Percentiles rank a stretch among this genome's conserved stretches.
These are phyloP conservation scores for Amblyopsis hoosieri DNA, from an alignment of 2,797 vertebrate genomes.

Conservation along the genomic window DNA sequence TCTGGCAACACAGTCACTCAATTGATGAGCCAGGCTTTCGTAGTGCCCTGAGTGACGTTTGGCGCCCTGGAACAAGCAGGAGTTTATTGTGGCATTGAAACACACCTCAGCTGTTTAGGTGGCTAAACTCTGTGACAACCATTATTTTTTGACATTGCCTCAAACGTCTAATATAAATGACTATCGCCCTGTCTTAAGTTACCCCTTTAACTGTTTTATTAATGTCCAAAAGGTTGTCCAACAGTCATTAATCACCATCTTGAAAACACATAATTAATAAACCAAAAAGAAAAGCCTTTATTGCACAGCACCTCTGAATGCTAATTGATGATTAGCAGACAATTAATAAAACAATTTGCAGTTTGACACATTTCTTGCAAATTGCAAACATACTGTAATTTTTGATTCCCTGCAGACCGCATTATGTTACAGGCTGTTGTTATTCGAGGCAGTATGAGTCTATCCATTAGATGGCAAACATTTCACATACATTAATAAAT, in stretches of 20 bases:
- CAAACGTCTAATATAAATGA: too few relatives aligned
- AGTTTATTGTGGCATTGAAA: too few relatives aligned
- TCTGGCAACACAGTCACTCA: background rate
- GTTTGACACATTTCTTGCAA: constrained; percentile 33
- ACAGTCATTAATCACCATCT: too few relatives aligned
- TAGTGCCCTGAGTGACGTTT: too few relatives aligned
- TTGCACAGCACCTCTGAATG: constrained; percentile 60
- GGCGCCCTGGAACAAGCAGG: too few relatives aligned
- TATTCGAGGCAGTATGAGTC: constrained; percentile 5
- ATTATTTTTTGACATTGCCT: too few relatives aligned
- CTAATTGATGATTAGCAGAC: constrained; percentile 27
- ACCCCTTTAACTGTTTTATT: too few relatives aligned
- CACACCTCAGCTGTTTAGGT: too few relatives aligned
- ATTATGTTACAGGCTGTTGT: background rate
- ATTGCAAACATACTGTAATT: constrained; percentile 13
- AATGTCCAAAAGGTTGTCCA: too few relatives aligned
- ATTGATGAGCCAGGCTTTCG: too few relatives aligned
- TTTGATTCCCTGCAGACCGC: constrained; percentile 13
- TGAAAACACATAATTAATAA: constrained; percentile 4
- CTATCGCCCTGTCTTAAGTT: too few relatives aligned
- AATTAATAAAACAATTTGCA: constrained; percentile 10
- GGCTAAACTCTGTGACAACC: too few relatives aligned
- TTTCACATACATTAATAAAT: constrained; percentile 33
- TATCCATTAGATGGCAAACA: constrained; percentile 21
- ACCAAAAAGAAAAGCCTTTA: constrained; percentile 56